Evolutionary conservation across 1,140 invertebrate genomes (phyloP), one percentile per base, ranked within the genome.

Genomic region (Bombus sylvicola): DNA sequence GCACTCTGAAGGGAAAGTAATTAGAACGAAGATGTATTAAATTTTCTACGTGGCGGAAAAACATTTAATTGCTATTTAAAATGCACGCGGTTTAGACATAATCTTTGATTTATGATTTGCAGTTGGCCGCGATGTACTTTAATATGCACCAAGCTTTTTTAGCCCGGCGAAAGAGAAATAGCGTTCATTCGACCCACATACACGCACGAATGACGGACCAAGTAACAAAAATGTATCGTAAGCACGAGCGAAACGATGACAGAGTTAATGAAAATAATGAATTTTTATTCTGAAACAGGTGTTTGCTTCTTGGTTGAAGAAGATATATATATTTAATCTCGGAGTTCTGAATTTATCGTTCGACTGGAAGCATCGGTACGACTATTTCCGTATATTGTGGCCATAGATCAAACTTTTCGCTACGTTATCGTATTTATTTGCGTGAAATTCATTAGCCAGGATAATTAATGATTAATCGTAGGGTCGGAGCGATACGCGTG

Each of bases 401-500:
- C 62, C 80, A 10, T 43, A 83, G 47, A 15, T 34, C 18, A 25
- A 39, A 43, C 64, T 83, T 53, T 66, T 69, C 43, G 57, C 64
- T 43, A 47, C 2, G 41, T 83, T 78, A 43, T 71, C 53, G 64
- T 34, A 69, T 57, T 69, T 78, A 78, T 83, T 83, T 43, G 34
- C 64, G 62, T 39, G 73, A 69, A 76, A 76, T 76, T 83, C 59
- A 77, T 83, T 68, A 68, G 73, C 15, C 41, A 10, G 73, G 31
- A 57, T 71, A 83, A 83, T 83, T 78, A 78, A 83, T 78, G 47
- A 69, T 57, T 31, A 10, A 31, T 34, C n/a, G 31, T 31, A 37
- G 31, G 22, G 2, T 3, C n/a, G 28, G 9, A n/a, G 25, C 74
- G 4, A 28, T 3, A 15, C n/a, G 5, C 22, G 13, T 28, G 41